A percentile compares a stretch with the other conserved stretches of the same genome.
Conservation (phyloP, 2,888 invertebrate species). For the Ochropleura leucogaster region DNA sequence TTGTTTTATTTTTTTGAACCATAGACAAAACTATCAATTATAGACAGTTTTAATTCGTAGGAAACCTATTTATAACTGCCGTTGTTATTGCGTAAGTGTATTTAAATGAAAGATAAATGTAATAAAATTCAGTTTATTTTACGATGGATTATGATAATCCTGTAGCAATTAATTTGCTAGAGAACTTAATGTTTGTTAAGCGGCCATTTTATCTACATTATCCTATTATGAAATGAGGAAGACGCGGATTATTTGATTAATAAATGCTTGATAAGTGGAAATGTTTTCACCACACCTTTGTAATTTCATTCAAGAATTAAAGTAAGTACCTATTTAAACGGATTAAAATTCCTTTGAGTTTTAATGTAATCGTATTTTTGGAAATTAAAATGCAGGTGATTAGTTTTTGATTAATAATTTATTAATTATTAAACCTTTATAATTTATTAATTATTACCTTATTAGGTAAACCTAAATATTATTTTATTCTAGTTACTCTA, state of each 20-base stretch:
- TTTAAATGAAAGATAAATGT: conserved; percentile 29
- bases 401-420: too few species aligned
- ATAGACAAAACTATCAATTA: conserved; percentile 1
- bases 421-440: too few species aligned
- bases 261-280: conserved; percentile 24
- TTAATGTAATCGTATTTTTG: neutral
- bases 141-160: conserved; percentile 61
- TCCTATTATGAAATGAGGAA: conserved; percentile 47
- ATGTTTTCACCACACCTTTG: conserved; percentile 31
- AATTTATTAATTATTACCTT: too few species aligned
- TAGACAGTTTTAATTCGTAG: neutral
- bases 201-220: conserved; percentile 49
- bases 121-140: conserved; percentile 29
- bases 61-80: conserved; percentile 16
- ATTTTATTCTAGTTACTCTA: too few species aligned
- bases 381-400: neutral
- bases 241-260: conserved; percentile 43
- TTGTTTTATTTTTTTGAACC: conserved; percentile 11
- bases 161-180: conserved; percentile 58
- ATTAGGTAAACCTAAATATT: too few species aligned
- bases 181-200: conserved; percentile 50
- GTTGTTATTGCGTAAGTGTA: conserved; percentile 19
- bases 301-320: conserved; percentile 35
- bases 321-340: conserved; percentile 12
- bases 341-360: conserved; percentile 12